Base-by-base conservation (phyloP, 2,113 vertebrate genomes). In the Peromyscus maniculatus region DNA sequence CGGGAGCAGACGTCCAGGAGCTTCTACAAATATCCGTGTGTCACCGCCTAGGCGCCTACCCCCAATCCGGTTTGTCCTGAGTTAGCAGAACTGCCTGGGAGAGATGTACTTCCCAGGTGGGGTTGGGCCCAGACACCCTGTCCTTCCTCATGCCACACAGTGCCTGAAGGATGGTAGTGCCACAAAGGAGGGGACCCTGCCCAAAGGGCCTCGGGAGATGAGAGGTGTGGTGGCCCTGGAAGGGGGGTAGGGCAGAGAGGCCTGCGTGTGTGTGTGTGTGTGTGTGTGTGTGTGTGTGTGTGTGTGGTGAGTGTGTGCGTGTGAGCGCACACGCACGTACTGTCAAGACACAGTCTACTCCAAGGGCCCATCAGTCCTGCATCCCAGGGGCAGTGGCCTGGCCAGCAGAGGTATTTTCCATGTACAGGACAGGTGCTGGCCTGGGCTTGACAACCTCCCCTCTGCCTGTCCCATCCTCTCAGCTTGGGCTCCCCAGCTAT, bases 41-140 rank as follows among this genome's bases (percentile, higher is more conserved):
- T 97, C 12, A 6, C 94, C 89, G 89, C 94, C 57, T 5, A 43
- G 43, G 43, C 43, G 80, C 95, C 93, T 72, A 80, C 87, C 87
- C 97, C 91, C 90, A 72, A 87, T 94, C 97, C 62, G 80, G 96
- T 97, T 97, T 97, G 77, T 98, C 97, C 97, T 97, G 97, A 96
- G 89, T 94, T 97, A 59, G 94, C 97, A 97, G 91, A 93, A 39
- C 84, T 71, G 36, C 59, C 89, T 4, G 46, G 59, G 96, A 93
- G 96, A 93, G 84, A 49, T 26, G 75, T 4, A n/a, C 95, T 95
- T 83, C 89, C 82, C 89, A 67, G 92, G 93, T 0, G 9, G 94
- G 91, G 92, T 66, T 0, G 33, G n/a, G 78, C 57, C 49, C 49
- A 36, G 89, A 94, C 72, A 71, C 75, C 67, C 75, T 0, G 26